These are phyloP conservation scores for Drosophila biarmipes DNA, from an alignment of 1,140 invertebrate genomes.

Conservation along the genomic window DNA sequence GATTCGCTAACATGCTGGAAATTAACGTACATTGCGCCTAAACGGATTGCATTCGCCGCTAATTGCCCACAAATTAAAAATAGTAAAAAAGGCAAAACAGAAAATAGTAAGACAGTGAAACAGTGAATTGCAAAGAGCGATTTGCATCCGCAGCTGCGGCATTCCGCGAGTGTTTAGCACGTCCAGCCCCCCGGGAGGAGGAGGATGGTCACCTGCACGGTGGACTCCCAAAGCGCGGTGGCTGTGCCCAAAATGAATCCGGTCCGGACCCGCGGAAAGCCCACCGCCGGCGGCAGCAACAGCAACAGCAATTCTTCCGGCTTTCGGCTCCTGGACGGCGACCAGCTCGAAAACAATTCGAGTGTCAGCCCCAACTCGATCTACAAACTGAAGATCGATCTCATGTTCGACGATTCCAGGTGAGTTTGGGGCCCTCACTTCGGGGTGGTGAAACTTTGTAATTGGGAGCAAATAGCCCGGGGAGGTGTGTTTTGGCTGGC, in stretches of 20 bases:
- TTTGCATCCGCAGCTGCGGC: constrained; percentile 39
- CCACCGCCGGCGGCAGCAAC: constrained; percentile 63
- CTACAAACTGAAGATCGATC: constrained; percentile 93
- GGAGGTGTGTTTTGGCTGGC: constrained; percentile 30
- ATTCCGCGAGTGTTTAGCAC: constrained; percentile 39
- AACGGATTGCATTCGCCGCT: constrained; percentile 77
- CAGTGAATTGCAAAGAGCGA: constrained; percentile 24
- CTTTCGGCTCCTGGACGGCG: constrained; percentile 84
- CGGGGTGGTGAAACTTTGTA: constrained; percentile 19
- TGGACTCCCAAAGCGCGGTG: constrained; percentile 69
- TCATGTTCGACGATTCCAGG: constrained; percentile 91
- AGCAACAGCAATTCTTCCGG: constrained; percentile 78
- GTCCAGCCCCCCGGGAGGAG: constrained; percentile 5
- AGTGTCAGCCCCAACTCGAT: constrained; percentile 88
- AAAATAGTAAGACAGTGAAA: constrained; percentile 19
- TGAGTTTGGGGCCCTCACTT: constrained; percentile 45
- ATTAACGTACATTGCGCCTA: constrained; percentile 79
- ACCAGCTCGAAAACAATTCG: constrained; percentile 85
- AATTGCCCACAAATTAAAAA: constrained; percentile 71
- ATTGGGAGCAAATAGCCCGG: constrained; percentile 31
- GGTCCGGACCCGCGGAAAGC: constrained; percentile 58
- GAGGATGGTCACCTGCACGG: constrained; percentile 83
- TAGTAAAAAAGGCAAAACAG: constrained; percentile 11
- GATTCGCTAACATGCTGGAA: constrained; percentile 66
- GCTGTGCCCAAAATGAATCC: constrained; percentile 80